These are phyloP conservation scores for Laodelphax striatellus DNA, from an alignment of 1,140 invertebrate species.

Conservation along the genomic window DNA sequence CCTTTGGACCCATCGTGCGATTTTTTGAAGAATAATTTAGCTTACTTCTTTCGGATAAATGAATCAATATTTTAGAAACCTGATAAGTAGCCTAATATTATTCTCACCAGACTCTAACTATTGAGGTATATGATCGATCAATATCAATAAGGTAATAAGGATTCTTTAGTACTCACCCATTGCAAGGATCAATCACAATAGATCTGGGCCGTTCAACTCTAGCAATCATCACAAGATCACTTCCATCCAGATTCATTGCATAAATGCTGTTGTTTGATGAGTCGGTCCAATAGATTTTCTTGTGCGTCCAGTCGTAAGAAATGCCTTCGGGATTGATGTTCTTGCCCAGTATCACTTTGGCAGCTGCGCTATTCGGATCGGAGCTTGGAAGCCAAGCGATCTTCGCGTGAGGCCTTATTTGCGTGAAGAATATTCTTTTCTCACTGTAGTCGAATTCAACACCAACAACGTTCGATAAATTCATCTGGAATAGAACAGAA, in stretches of 20 bases:
- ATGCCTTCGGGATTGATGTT: constrained; percentile 91
- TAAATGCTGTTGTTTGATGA: constrained; percentile 89
- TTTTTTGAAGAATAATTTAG: too few species aligned
- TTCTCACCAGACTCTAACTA: too few species aligned
- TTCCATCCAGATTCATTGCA: constrained; percentile 83
- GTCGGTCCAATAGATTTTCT: constrained; percentile 96
- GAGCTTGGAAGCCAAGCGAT: constrained; percentile 68
- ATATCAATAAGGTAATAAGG: too few species aligned
- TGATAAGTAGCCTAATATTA: too few species aligned
- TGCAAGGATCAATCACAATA: constrained; percentile 94
- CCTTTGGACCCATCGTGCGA: too few species aligned
- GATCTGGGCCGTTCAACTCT: constrained; percentile 85
- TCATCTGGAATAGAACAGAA: constrained; percentile 37
- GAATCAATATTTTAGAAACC: too few species aligned
- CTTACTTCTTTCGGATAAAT: too few species aligned
- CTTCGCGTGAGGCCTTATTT: constrained; percentile 80
- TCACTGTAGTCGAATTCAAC: constrained; percentile 91
- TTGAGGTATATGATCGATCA: too few species aligned
- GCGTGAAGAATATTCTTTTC: constrained; percentile 77
- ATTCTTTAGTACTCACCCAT: constrained; percentile 43
- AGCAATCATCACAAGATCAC: constrained; percentile 85
- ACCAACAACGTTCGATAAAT: constrained; percentile 92
- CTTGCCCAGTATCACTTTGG: constrained; percentile 64
- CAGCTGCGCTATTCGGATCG: constrained; percentile 44
- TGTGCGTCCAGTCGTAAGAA: constrained; percentile 93